phyloP scores from a whole-genome alignment of 92 coral and sea anemone species.

The Phenganax marumi region DNA sequence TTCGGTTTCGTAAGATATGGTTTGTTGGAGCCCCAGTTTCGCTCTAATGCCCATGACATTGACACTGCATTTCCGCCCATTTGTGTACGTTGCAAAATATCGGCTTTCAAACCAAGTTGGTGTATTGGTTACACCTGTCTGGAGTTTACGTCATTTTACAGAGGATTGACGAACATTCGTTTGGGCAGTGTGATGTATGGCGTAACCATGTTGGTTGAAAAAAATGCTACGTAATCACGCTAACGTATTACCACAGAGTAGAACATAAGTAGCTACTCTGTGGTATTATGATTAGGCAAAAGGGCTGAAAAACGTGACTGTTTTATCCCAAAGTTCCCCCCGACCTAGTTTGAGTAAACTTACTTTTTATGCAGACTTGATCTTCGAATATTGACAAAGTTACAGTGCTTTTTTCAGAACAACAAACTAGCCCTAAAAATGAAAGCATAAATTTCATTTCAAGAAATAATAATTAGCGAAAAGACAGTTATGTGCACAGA shows the following conservation, averaged over 20 bases:
- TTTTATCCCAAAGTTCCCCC: too few species aligned
- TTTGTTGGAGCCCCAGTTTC: not conserved
- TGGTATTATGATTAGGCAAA: too few species aligned
- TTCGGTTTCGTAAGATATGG: not conserved
- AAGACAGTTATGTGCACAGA: not conserved
- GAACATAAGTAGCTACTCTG: too few species aligned
- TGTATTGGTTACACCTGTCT: not conserved
- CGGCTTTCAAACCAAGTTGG: not conserved
- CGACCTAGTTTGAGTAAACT: too few species aligned
- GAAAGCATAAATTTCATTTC: not conserved
- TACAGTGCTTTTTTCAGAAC: too few species aligned
- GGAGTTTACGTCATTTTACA: not conserved
- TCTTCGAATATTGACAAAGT: too few species aligned
- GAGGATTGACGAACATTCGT: not conserved
- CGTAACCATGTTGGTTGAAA: too few species aligned
- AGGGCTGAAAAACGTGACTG: too few species aligned
- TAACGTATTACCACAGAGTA: too few species aligned
- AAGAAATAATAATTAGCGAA: not conserved
- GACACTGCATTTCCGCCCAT: not conserved
- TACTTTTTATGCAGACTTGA: too few species aligned
- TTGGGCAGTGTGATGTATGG: too few species aligned
- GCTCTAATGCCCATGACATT: constrained; percentile 9
- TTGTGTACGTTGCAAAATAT: not conserved
- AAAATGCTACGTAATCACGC: too few species aligned
- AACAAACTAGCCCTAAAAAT: not conserved